Evolutionary conservation across 1,140 invertebrate genomes (phyloP).

Genomic region (Cydia pomonella): DNA sequence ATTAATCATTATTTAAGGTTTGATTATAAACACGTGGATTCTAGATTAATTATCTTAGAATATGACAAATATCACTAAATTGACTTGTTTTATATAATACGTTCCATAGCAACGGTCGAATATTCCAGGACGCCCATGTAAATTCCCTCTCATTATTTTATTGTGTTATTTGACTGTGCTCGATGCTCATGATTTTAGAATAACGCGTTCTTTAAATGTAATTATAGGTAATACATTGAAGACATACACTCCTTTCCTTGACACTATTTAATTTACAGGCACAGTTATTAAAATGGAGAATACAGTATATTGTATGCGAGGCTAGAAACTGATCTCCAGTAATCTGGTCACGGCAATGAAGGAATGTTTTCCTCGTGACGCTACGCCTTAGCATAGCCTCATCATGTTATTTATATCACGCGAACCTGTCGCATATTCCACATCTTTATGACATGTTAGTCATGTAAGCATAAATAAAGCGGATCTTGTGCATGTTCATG

Average conservation of each 20-base stretch:
- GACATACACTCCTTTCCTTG: not conserved
- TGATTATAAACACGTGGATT: no score
- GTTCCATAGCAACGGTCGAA: no score
- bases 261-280: not conserved
- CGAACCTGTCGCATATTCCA: constrained; percentile 35
- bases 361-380: constrained; percentile 24
- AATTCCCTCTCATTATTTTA: not conserved
- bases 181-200: not conserved
- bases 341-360: constrained; percentile 24
- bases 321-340: constrained; percentile 6
- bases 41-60: no score
- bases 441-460: constrained; percentile 44
- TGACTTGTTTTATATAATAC: no score
- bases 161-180: not conserved
- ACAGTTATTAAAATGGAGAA: not conserved
- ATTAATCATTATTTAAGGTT: no score
- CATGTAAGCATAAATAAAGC: constrained; percentile 42
- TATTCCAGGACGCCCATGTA: no score
- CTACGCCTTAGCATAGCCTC: not conserved
- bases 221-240: not conserved
- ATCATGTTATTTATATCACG: constrained; percentile 26
- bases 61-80: no score
- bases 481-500: constrained; percentile 41
- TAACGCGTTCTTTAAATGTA: not conserved
- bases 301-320: not conserved